These are phyloP conservation scores for Bucco capensis DNA, from an alignment of 2,113 vertebrate species.

Conservation along the genomic window DNA sequence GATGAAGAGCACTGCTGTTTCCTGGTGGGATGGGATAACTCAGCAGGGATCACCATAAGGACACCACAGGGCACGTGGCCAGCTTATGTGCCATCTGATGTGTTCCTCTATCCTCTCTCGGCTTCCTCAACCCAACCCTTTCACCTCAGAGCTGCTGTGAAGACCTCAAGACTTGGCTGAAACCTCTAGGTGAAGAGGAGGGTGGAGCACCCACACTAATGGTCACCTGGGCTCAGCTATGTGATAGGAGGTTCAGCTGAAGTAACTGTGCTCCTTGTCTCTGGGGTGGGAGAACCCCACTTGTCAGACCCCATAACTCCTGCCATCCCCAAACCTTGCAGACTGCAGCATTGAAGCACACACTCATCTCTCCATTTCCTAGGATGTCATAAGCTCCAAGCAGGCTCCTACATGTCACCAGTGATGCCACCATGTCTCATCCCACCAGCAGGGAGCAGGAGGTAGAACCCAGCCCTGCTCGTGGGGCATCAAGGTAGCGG, in stretches of 20 bases:
- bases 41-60: not conserved
- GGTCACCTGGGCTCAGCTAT: not conserved
- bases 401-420: not conserved
- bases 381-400: not conserved
- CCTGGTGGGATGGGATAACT: not conserved
- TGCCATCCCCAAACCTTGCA: not conserved
- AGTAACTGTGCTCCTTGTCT: rapidly evolving
- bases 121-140: not conserved
- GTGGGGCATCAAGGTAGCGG: not conserved
- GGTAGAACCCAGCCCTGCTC: not conserved
- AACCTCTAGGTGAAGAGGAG: not conserved
- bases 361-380: rapidly evolving
- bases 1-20: not conserved
- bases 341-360: not conserved
- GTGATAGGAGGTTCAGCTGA: not conserved
- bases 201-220: not conserved
- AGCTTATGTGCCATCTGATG: not conserved
- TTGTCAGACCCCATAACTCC: not conserved
- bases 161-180: not conserved
- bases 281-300: rapidly evolving
- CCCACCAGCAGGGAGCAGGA: not conserved
- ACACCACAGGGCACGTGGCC: rapidly evolving
- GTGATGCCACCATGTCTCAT: not conserved
- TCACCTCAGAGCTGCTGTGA: not conserved
- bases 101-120: rapidly evolving